Base-by-base conservation (phyloP, 2,888 invertebrate species). In the Tuta absoluta region DNA sequence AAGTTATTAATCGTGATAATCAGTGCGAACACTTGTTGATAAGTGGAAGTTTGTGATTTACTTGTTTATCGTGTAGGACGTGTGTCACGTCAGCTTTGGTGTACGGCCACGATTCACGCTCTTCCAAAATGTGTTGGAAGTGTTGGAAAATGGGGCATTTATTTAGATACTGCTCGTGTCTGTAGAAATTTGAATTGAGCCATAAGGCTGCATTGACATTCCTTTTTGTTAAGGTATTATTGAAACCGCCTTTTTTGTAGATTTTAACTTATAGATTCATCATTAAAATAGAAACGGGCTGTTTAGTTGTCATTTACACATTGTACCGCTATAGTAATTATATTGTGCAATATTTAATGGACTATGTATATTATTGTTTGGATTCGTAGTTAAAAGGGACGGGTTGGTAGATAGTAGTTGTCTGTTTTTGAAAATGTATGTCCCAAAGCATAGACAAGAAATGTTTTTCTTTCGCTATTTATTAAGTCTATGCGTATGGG, bases 211-310 rank as follows among this genome's bases (percentile, higher is more conserved):
- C 74, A 74, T 73, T 79, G 75, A 87, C 87, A 88, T 89, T 88
- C 87, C 88, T 79, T 79, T 77, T 81, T 80, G 49, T 41, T 75
- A 74, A 70, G 71, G 68, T 69, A 72, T 69, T 71, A 56, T 67
- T 67, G 68, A 74, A 79, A 76, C 75, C 80, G 81, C 82, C 82
- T 85, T 82, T 83, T 83, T 79, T 79, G 85, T 86, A 81, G 79
- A 77, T 75, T 75, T 33, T 72, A 33, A 70, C 71, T 74, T 72
- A 76, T 76, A 69, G 66, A 68, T 65, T 71, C 72, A 78, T 75
- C 75, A 78, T 82, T 86, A 85, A 77, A 80, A 74, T 87, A 87
- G 87, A 79, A 72, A 82, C 82, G 87, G 87, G 87, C 88, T 89
- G 88, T 85, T 86, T 79, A 75, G 72, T 75, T 74, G 73, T 71